Conservation (phyloP, 1,140 invertebrate species). For the Caligus rogercresseyi region DNA sequence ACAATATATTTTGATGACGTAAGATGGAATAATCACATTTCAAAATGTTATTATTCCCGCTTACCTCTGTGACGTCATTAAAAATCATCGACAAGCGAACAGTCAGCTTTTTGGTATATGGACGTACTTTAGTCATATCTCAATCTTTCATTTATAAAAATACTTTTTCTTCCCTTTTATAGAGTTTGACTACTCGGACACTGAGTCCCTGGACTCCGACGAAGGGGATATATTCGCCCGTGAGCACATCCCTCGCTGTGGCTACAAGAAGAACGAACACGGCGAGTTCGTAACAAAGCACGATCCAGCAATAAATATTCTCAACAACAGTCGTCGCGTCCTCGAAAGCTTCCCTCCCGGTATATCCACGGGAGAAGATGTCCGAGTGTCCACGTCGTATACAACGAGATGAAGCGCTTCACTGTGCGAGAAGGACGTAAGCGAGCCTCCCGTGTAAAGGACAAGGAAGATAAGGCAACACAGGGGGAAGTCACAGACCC, state of each 20-base stretch:
- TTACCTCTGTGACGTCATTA: too few relatives aligned
- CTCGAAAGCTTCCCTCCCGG: conserved; percentile 64
- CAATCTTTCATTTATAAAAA: too few relatives aligned
- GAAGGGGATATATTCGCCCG: neutral
- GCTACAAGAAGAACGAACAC: conserved; percentile 51
- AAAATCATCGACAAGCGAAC: too few relatives aligned
- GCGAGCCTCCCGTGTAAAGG: conserved; percentile 41
- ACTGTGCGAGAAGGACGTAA: conserved; percentile 38
- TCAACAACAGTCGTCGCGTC: conserved; percentile 69
- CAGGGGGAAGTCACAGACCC: conserved; percentile 63
- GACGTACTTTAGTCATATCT: too few relatives aligned
- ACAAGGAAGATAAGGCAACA: conserved; percentile 57
- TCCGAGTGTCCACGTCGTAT: conserved; percentile 53
- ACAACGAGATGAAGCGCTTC: conserved; percentile 48
- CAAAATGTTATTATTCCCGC: too few relatives aligned
- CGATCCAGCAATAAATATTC: conserved; percentile 57
- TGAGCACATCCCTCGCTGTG: conserved; percentile 44
- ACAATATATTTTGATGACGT: too few relatives aligned
- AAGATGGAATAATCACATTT: too few relatives aligned
- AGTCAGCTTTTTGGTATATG: too few relatives aligned
- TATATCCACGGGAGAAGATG: conserved; percentile 69
- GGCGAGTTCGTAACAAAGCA: conserved; percentile 81
- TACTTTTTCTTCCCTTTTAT: too few relatives aligned
- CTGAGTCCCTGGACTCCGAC: neutral
- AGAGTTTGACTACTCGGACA: conserved; percentile 43